phyloP scores from a whole-genome alignment of 2,797 vertebrate species.

The Poeciliopsis gracilis region DNA sequence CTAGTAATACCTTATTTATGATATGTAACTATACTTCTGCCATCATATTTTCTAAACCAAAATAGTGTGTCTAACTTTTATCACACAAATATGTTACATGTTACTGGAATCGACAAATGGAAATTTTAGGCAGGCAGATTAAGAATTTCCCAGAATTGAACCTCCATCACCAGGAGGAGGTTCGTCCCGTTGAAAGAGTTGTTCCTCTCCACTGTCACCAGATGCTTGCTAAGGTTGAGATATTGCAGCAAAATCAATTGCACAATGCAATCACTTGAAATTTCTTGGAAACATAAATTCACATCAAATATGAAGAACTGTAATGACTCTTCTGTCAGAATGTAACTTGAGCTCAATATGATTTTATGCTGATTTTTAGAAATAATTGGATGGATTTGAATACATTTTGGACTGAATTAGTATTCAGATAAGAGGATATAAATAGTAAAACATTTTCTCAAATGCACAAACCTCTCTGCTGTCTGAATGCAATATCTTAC shows the following conservation, averaged over 20 bases:
- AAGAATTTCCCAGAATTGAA: no score
- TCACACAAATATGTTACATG: no score
- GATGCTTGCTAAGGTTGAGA: background rate
- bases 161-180: no score
- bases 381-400: background rate
- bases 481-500: background rate
- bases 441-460: background rate
- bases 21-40: no score
- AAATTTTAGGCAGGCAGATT: no score
- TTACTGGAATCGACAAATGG: no score
- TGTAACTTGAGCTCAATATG: background rate
- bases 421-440: background rate
- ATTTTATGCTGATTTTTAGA: background rate
- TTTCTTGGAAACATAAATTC: background rate
- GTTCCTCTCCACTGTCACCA: background rate
- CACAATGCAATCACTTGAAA: background rate
- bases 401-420: background rate
- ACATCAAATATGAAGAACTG: background rate
- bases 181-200: background rate
- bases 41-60: no score
- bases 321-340: background rate
- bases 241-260: background rate
- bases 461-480: background rate
- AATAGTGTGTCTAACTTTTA: no score
- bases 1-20: no score